Evolutionary conservation across 2,888 invertebrate genomes (phyloP), one percentile per base, ranked within the genome.

Genomic region (Acronicta aceris): DNA sequence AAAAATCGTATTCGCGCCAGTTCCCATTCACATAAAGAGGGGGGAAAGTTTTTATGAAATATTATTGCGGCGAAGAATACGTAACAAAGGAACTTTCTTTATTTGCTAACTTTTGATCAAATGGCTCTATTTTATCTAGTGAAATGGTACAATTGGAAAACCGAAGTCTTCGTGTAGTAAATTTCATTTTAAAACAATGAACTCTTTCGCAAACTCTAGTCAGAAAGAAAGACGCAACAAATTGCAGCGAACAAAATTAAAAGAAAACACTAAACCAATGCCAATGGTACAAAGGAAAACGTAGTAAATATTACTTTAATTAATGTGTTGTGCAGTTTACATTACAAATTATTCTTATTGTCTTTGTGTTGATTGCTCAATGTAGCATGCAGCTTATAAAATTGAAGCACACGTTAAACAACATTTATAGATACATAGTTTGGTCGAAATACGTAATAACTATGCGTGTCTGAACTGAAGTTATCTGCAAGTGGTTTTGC

Each of bases 41-140:
- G 13, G 30, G 41, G 43, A 68, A 67, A 68, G 64, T 68, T 68
- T 59, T 45, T 51, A 54, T 68, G 68, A 68, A 54, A 59, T 68
- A 68, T 68, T 68, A 68, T 59, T 68, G 59, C 64, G 51, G 38
- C 59, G 54, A 33, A 41, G 68, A 64, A 64, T 59, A 46, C 52
- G 52, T 68, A 15, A 30, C 53, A 41, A 64, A 38, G 21, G 68
- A 21, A 68, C 68, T 59, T 48, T 63, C 65, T 68, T 64, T 68
- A 64, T 68, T 67, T 38, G 53, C 46, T 12, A 68, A 64, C 59
- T 68, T n/a, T 68, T 51, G 47, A 27, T 9, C 5, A 21, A 51
- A 63, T 33, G 43, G 51, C 41, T 50, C 15, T 40, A 13, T 67
- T 63, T n/a, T 27, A 13, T 12, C 33, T 17, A 21, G 43, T 25